Percentiles rank a stretch among this genome's conserved stretches.
Evolutionary conservation across 2,797 vertebrate genomes (phyloP).

Genomic region (Aeoliscus strigatus): DNA sequence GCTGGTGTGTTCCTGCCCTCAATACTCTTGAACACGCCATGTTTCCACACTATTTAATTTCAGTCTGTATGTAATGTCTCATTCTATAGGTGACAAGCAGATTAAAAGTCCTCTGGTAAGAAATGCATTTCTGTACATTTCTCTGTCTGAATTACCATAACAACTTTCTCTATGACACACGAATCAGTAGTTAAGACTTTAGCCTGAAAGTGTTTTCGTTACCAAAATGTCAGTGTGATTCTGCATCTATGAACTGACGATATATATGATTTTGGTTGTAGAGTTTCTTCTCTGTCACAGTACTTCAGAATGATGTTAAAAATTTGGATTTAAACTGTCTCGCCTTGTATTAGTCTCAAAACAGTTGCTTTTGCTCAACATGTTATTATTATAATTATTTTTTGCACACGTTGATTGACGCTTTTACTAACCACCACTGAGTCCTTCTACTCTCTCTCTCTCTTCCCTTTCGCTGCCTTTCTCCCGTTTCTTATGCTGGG

Average conservation of each 20-base stretch:
- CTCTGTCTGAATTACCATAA: slow-evolving; percentile 4
- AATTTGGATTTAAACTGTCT: too few species aligned
- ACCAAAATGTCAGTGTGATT: too few species aligned
- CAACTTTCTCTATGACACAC: background rate
- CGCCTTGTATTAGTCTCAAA: too few species aligned
- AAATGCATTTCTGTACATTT: background rate
- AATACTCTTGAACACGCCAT: too few species aligned
- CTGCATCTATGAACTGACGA: too few species aligned
- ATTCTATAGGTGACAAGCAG: slow-evolving; percentile 77
- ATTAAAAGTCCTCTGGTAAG: slow-evolving; percentile 85
- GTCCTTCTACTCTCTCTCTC: slow-evolving; percentile 64
- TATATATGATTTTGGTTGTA: too few species aligned
- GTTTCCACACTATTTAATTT: background rate
- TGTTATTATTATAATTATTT: too few species aligned
- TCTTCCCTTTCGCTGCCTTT: slow-evolving; percentile 53
- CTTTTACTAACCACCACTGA: slow-evolving; percentile 67
- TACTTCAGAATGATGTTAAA: too few species aligned
- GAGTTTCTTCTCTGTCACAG: too few species aligned
- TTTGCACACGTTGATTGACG: slow-evolving; percentile 31
- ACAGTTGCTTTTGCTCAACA: too few species aligned
- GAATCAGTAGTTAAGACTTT: too few species aligned
- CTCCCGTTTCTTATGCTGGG: slow-evolving; percentile 41
- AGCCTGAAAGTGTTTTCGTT: too few species aligned
- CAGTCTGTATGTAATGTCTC: slow-evolving; percentile 18
- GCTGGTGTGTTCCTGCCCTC: slow-evolving; percentile 38